These are phyloP conservation scores for Seladonia tumulorum DNA, from an alignment of 2,888 invertebrate genomes.

Conservation along the genomic window DNA sequence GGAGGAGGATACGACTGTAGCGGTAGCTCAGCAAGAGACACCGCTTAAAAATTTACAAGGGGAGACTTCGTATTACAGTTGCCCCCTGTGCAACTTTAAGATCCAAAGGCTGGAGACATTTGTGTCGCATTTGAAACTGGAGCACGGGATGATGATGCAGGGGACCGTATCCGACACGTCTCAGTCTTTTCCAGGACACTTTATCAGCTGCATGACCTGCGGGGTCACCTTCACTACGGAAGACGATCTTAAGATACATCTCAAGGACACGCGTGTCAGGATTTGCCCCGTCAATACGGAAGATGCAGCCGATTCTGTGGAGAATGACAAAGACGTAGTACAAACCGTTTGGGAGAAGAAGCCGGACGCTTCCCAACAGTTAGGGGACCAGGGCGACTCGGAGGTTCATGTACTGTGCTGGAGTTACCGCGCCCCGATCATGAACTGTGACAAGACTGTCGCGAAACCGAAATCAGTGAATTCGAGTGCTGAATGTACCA, in stretches of 20 bases:
- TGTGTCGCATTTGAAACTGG: constrained; percentile 18
- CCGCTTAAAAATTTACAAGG: not conserved
- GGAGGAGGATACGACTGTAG: not conserved
- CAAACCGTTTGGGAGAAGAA: constrained; percentile 21
- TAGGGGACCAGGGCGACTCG: too few species aligned
- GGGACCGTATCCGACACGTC: not conserved
- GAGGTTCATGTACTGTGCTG: not conserved
- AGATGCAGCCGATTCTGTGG: not conserved
- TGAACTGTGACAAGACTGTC: not conserved
- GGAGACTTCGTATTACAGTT: constrained; percentile 1
- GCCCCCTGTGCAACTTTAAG: constrained; percentile 38
- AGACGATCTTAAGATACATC: constrained; percentile 20
- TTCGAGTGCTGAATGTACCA: not conserved
- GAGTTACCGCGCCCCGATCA: not conserved
- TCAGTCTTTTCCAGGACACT: not conserved
- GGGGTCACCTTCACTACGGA: constrained; percentile 12
- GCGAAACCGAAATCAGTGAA: not conserved
- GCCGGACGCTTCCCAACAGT: not conserved
- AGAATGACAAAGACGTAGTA: not conserved
- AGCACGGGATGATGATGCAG: not conserved
- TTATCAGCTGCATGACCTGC: constrained; percentile 2
- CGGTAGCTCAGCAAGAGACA: not conserved
- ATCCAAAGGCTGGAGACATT: constrained; percentile 24
- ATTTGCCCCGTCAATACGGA: not conserved
- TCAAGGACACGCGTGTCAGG: not conserved